Percentiles rank a stretch among this genome's conserved stretches.
phyloP scores from a whole-genome alignment of 2,113 vertebrate species.

The Triplophysa rosa region DNA sequence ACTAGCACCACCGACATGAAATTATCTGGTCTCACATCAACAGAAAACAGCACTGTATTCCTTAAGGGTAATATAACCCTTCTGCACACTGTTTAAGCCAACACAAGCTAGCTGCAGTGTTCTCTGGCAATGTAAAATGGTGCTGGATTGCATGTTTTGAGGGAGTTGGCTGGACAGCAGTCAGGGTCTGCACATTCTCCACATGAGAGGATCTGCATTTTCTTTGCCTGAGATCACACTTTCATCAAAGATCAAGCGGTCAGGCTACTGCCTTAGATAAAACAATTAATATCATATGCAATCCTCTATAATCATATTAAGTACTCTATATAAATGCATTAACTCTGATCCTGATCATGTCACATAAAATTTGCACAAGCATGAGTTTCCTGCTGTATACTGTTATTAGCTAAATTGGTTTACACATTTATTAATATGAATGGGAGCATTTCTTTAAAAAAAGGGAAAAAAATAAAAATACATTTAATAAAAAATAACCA shows the following conservation, averaged over 20 bases:
- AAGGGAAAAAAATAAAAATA: background rate
- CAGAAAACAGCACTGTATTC: conserved; percentile 1
- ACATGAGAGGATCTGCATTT: background rate
- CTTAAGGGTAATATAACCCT: conserved; percentile 1
- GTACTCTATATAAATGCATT: background rate
- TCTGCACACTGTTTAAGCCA: background rate
- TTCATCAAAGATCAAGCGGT: background rate
- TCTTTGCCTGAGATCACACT: background rate
- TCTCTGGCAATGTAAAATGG: conserved; percentile 24
- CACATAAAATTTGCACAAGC: background rate
- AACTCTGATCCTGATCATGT: background rate
- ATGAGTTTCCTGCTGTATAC: too few relatives aligned
- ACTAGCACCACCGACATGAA: background rate
- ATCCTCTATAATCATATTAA: background rate
- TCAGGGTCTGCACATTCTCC: background rate
- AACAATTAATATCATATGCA: background rate
- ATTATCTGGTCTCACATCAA: conserved; percentile 19
- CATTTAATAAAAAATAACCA: background rate
- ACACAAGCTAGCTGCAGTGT: conserved; percentile 9
- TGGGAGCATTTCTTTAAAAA: background rate
- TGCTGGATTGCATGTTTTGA: conserved; percentile 12
- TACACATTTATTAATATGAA: too few relatives aligned
- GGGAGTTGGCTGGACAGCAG: conserved; percentile 22
- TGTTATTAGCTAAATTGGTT: background rate
- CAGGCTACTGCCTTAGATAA: background rate